Evolutionary conservation across 23 tunicate species (phyloP), one percentile per base, ranked within the genome.

Genomic region (Oikopleura albicans): DNA sequence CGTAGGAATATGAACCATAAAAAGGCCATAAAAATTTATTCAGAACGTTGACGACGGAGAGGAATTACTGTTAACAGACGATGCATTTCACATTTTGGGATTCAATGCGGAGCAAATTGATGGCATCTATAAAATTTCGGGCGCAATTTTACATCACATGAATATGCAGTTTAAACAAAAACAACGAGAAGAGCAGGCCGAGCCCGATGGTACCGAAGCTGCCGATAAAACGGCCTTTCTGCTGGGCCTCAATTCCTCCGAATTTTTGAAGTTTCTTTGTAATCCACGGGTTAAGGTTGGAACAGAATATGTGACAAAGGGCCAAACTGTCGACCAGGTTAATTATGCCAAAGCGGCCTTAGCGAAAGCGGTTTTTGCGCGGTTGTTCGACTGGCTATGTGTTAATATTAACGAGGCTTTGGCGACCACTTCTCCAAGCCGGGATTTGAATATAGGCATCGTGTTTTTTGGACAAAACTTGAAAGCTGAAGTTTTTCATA

Each of bases 261-360:
- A n/a, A n/a, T n/a, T n/a, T n/a, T n/a, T n/a, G n/a, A 92, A 92
- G 59, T 89, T 86, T 83, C 39, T 92, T 39, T 88, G 91, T 79
- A 90, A 88, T 41, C 97, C 97, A 1, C 88, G 97, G 41, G 97
- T 92, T 22, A 92, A 92, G 79, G 97, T 92, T 39, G 97, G 97
- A 84, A 92, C 89, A 75, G 97, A 92, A 86, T 92, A 85, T 87
- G 97, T 92, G 59, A 92, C 89, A 59, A 92, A 92, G 84, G 97
- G 97, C 16, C 97, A 92, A 83, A 88, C 91, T 75, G 90, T 89
- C 83, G 66, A 39, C 38, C 97, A 92, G 87, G 97, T 92, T n/a
- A n/a, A 40, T 57, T 89, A 89, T 84, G 90, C 92, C 2, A 92
- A 92, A 38, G 97, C 92, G 39, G 97, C 97, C 39, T 38, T 92